phyloP scores from a whole-genome alignment of 2,888 invertebrate species.

The Silvanus unidentatus region DNA sequence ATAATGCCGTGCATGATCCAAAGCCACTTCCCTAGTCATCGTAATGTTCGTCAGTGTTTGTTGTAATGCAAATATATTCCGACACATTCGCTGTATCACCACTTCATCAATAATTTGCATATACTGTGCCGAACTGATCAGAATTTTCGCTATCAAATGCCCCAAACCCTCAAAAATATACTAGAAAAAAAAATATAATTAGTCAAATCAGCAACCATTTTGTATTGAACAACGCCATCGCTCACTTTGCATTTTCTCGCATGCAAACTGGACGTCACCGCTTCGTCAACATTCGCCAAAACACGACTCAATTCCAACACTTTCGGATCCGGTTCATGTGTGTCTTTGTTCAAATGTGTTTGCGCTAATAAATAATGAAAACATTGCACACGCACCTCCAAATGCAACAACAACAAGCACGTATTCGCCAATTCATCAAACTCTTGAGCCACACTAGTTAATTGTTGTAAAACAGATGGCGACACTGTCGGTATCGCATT shows the following conservation, averaged over 20 bases:
- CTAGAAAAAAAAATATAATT: slow-evolving; percentile 46
- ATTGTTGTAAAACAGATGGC: slow-evolving; percentile 56
- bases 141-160: slow-evolving; percentile 66
- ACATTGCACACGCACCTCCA: slow-evolving; percentile 93
- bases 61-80: slow-evolving; percentile 79
- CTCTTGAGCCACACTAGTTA: slow-evolving; percentile 66
- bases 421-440: slow-evolving; percentile 88
- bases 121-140: slow-evolving; percentile 75
- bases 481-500: slow-evolving; percentile 52
- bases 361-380: slow-evolving; percentile 75
- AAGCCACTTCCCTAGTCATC: slow-evolving; percentile 70
- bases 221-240: background rate
- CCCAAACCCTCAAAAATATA: slow-evolving; percentile 90
- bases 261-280: slow-evolving; percentile 67
- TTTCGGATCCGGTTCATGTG: slow-evolving; percentile 70
- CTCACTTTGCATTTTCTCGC: slow-evolving; percentile 69
- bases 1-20: slow-evolving; percentile 86
- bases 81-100: slow-evolving; percentile 77
- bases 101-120: slow-evolving; percentile 75
- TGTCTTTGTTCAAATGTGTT: slow-evolving; percentile 56
- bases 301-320: slow-evolving; percentile 74
- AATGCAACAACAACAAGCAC: slow-evolving; percentile 83
- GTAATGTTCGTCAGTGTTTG: slow-evolving; percentile 82
- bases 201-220: too few relatives aligned
- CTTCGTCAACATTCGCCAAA: slow-evolving; percentile 70